phyloP scores from a whole-genome alignment of 2,797 vertebrate genomes.

The Masticophis lateralis region DNA sequence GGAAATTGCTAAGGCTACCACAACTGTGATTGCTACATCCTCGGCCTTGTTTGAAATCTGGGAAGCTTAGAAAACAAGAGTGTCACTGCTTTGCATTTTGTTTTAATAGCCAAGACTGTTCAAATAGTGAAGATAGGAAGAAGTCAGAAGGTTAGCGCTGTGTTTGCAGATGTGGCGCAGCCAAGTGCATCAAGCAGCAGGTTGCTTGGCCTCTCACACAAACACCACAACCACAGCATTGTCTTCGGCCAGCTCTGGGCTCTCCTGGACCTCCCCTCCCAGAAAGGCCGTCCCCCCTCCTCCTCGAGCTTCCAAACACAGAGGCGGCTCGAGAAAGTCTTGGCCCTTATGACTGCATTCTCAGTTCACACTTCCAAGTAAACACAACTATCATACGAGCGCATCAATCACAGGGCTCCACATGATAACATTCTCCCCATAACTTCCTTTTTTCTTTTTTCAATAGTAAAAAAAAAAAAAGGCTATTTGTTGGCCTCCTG shows the following conservation, averaged over 20 bases:
- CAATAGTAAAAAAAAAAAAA: no score
- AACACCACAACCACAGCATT: neutral
- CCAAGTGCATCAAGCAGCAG: neutral
- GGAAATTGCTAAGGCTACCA: neutral
- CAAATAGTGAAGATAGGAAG: constrained; percentile 22
- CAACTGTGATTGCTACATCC: neutral
- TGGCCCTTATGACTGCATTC: constrained; percentile 41
- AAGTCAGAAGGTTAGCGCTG: neutral
- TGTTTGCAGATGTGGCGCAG: neutral
- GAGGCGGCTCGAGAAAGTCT: neutral
- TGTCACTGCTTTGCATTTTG: neutral
- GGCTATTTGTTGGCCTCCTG: neutral
- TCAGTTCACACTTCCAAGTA: constrained; percentile 75
- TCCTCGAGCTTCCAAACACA: neutral
- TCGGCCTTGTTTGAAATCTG: neutral
- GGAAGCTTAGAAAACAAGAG: neutral
- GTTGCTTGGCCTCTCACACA: neutral
- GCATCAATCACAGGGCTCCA: constrained; percentile 65
- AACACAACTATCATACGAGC: constrained; percentile 72
- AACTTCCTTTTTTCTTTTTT: constrained; percentile 43
- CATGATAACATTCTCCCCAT: constrained; percentile 71
- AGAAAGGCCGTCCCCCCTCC: neutral
- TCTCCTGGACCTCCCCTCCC: neutral
- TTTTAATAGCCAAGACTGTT: constrained; percentile 8
- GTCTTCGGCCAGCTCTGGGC: neutral